Conservation (phyloP, 2,888 invertebrate genomes). For the Amitus sp. region DNA sequence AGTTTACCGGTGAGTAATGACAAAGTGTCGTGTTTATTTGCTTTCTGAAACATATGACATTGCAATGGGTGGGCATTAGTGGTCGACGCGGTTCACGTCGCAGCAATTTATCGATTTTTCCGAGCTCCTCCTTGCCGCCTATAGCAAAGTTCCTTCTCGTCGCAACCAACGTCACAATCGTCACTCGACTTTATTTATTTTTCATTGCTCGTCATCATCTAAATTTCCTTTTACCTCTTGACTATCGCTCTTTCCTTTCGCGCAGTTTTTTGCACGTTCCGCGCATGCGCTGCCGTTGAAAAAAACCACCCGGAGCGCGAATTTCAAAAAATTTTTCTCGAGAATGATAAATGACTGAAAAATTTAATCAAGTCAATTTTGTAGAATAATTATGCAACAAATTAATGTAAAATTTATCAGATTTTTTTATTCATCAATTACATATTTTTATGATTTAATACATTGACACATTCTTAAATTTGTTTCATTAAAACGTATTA, state of each 20-base stretch:
- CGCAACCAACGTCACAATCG: too few relatives aligned
- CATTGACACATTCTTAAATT: too few relatives aligned
- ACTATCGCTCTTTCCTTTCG: too few relatives aligned
- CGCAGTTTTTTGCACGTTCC: conserved; percentile 26
- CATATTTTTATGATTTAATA: too few relatives aligned
- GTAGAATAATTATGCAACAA: too few relatives aligned
- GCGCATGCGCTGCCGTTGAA: conserved; percentile 10
- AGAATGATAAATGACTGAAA: too few relatives aligned
- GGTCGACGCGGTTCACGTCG: conserved; percentile 40
- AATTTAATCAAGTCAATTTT: conserved; percentile 14
- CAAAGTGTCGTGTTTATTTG: conserved; percentile 2
- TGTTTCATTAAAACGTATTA: too few relatives aligned
- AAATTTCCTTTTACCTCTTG: too few relatives aligned
- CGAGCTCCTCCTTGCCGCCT: neutral
- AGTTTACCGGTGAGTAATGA: conserved; percentile 9
- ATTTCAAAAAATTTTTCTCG: conserved; percentile 26
- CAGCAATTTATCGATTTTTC: conserved; percentile 43
- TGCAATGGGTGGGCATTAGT: conserved; percentile 41
- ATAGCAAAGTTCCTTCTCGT: too few relatives aligned
- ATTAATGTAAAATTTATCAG: too few relatives aligned
- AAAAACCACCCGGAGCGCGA: conserved; percentile 13
- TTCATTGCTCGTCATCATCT: too few relatives aligned
- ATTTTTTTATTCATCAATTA: too few relatives aligned
- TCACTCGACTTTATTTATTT: conserved; percentile 6
- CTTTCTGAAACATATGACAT: neutral